Evolutionary conservation across 2,113 vertebrate genomes (phyloP).

Genomic region (Oreochromis spilurus): DNA sequence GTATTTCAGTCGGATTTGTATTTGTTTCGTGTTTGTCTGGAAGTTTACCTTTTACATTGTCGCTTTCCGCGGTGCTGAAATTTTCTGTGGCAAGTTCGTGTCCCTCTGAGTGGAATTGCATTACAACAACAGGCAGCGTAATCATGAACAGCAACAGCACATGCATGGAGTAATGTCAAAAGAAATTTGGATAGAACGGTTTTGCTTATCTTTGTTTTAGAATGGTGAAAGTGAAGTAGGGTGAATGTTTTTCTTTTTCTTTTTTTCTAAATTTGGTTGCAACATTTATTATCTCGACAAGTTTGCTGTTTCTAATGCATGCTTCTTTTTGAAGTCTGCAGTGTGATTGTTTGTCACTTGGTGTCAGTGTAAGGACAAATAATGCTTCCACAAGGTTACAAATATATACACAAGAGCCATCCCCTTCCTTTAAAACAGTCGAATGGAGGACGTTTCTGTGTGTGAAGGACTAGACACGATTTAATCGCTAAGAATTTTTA

Average conservation of each 20-base stretch:
- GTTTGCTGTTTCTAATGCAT: background rate
- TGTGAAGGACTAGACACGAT: background rate
- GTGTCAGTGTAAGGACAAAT: constrained; percentile 35
- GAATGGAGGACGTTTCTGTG: background rate
- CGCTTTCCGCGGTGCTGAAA: constrained; percentile 8
- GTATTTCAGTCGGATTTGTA: background rate
- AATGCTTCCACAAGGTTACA: background rate
- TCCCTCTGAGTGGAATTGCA: rapidly evolving
- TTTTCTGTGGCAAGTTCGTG: rapidly evolving
- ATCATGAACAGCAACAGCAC: background rate
- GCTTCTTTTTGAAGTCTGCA: background rate
- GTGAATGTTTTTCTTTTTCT: rapidly evolving
- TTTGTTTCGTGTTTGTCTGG: rapidly evolving
- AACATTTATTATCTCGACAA: background rate
- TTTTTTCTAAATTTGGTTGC: background rate
- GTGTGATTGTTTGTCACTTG: constrained; percentile 8
- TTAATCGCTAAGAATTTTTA: rapidly evolving
- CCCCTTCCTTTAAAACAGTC: background rate
- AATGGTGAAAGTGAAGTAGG: background rate
- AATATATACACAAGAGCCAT: background rate
- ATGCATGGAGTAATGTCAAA: rapidly evolving
- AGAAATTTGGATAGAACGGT: rapidly evolving
- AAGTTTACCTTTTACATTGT: background rate
- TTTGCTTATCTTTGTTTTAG: background rate
- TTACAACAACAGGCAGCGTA: rapidly evolving